Base-by-base conservation (phyloP, 2,888 invertebrate genomes). In the Drosophila fungiperda region DNA sequence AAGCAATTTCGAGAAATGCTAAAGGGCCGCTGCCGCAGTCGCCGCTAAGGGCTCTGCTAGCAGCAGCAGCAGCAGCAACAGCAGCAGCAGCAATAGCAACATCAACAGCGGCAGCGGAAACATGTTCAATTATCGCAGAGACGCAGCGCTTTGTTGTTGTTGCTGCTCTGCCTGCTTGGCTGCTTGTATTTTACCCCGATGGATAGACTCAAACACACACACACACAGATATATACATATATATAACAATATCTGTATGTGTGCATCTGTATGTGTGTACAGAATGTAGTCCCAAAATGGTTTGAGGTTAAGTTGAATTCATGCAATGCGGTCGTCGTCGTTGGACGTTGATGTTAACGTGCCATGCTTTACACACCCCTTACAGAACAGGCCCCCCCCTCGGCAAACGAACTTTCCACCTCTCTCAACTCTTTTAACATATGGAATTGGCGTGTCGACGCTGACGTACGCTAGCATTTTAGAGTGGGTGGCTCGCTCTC, bases 381-480 rank as follows among this genome's bases (percentile, higher is more conserved):
- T 61, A 67, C 71, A 55, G 35, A 23, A 49, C 9, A 9, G n/a
- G 23, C 36, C n/a, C 32, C 7, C 15, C 40, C n/a, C n/a, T 1
- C 1, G 0, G 7, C 45, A 15, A 23, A 8, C 15, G 1, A 23
- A 45, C 23, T 26, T 32, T n/a, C 11, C 11, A 29, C 38, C 38
- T 29, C 40, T 32, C 9, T 32, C 40, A 57, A 42, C 35, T 68
- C 57, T 23, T 76, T 85, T 83, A 87, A 81, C 86, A 87, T 89
- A 89, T 87, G 86, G 88, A 89, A 87, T 83, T 83, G 90, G 90
- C 86, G 90, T 87, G 86, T 83, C 88, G 88, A 85, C 80, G 75
- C 59, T 84, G 87, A 87, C 87, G 89, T 82, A 69, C 38, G 48
- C 50, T 65, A 50, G 72, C 48, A 36, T 40, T 29, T 26, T 40